phyloP scores from a whole-genome alignment of 2,888 invertebrate genomes.

The Hirtodrosophila trivittata region DNA sequence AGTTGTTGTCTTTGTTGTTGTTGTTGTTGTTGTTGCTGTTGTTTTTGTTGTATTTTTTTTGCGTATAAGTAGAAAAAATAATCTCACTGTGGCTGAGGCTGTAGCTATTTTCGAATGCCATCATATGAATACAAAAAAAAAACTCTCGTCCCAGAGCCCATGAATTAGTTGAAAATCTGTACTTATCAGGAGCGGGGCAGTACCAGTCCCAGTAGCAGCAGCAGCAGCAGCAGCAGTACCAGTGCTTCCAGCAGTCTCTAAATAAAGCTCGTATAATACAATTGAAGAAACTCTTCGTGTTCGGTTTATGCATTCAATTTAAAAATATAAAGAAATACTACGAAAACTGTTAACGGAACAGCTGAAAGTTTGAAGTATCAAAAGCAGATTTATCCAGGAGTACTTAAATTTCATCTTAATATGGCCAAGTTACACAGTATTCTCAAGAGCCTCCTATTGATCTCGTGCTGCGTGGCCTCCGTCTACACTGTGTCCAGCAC shows the following conservation, averaged over 20 bases:
- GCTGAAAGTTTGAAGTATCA: background rate
- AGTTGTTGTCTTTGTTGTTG: constrained; percentile 15
- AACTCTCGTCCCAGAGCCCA: constrained; percentile 38
- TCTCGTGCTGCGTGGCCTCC: constrained; percentile 62
- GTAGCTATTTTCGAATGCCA: constrained; percentile 44
- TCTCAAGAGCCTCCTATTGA: constrained; percentile 33
- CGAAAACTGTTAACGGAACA: constrained; percentile 45
- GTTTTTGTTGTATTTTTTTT: constrained; percentile 22
- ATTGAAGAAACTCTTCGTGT: constrained; percentile 22
- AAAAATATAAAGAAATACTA: constrained; percentile 27
- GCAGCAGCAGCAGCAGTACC: constrained; percentile 14
- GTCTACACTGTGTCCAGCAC: constrained; percentile 77
- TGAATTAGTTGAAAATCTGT: constrained; percentile 73
- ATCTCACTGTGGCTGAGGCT: constrained; percentile 30
- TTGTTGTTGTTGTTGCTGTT: constrained; percentile 29
- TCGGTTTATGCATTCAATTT: constrained; percentile 17
- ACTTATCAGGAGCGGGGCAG: constrained; percentile 58
- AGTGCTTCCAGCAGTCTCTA: constrained; percentile 10
- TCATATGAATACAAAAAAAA: constrained; percentile 28
- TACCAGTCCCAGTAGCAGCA: constrained; percentile 16
- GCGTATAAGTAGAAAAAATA: constrained; percentile 46
- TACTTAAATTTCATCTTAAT: background rate
- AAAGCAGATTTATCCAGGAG: constrained; percentile 7
- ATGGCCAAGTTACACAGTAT: constrained; percentile 34
- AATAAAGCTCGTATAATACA: constrained; percentile 1